These are phyloP conservation scores for Sipha flava DNA, from an alignment of 1,140 invertebrate genomes.

Conservation along the genomic window DNA sequence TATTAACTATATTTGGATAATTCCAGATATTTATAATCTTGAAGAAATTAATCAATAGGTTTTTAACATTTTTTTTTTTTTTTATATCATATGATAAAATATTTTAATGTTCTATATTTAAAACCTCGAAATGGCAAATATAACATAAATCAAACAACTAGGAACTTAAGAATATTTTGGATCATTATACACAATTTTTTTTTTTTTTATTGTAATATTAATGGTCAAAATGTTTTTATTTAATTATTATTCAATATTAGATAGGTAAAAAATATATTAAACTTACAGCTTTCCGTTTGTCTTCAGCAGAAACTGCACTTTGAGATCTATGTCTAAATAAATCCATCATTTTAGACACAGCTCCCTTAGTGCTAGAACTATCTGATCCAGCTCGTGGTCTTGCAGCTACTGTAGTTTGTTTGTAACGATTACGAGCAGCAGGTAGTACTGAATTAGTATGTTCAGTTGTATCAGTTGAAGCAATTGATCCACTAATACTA, in stretches of 20 bases:
- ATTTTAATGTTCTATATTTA: too few species aligned
- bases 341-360: constrained; percentile 81
- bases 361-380: constrained; percentile 48
- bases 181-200: not conserved
- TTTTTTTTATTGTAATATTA: not conserved
- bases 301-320: constrained; percentile 58
- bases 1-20: too few species aligned
- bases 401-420: constrained; percentile 4
- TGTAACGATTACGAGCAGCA: constrained; percentile 23
- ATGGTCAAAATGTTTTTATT: not conserved
- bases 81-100: too few species aligned
- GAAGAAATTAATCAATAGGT: too few species aligned
- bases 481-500: constrained; percentile 35
- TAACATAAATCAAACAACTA: too few species aligned
- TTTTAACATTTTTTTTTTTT: too few species aligned
- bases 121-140: too few species aligned
- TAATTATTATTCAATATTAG: not conserved
- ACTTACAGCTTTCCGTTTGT: constrained; percentile 69
- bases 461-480: constrained; percentile 33
- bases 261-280: constrained; percentile 31
- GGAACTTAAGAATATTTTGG: too few species aligned
- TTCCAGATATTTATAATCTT: too few species aligned
- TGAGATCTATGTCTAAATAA: constrained; percentile 74
- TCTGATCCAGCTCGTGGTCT: constrained; percentile 49
- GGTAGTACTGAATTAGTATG: constrained; percentile 10